A percentile compares a stretch with the other conserved stretches of the same genome.
Conservation (phyloP, 2,113 vertebrate genomes). For the Thomomys bottae region DNA sequence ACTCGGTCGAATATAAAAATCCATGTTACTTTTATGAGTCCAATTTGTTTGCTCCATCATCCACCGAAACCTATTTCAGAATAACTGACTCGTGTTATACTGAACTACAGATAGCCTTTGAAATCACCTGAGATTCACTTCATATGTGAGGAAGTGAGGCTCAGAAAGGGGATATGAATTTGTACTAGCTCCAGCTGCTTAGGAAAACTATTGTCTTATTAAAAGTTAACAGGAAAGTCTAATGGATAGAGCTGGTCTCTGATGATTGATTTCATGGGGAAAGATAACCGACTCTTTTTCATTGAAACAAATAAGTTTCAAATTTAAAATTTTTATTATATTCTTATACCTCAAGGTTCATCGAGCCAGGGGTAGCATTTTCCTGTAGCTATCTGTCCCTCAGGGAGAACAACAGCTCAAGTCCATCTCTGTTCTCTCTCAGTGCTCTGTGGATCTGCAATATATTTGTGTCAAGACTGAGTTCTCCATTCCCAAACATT, state of each 20-base stretch:
- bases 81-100: background rate
- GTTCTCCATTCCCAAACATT: background rate
- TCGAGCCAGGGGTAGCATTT: background rate
- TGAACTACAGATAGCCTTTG: background rate
- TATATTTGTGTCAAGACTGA: background rate
- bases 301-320: constrained; percentile 18
- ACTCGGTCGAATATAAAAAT: no score
- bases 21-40: background rate
- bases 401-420: accelerated
- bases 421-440: accelerated
- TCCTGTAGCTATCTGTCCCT: no score
- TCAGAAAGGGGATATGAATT: background rate
- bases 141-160: background rate
- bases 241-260: constrained; percentile 44
- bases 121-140: background rate
- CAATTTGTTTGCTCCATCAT: background rate
- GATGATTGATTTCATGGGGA: constrained; percentile 53
- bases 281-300: constrained; percentile 12
- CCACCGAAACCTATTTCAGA: background rate
- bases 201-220: constrained; percentile 15
- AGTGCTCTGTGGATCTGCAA: accelerated
- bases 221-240: constrained; percentile 41
- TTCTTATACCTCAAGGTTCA: background rate
- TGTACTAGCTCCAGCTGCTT: constrained; percentile 5
- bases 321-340: constrained; percentile 35